Conservation (phyloP, 1,140 invertebrate species). For the Meloidogyne floridensis region DNA sequence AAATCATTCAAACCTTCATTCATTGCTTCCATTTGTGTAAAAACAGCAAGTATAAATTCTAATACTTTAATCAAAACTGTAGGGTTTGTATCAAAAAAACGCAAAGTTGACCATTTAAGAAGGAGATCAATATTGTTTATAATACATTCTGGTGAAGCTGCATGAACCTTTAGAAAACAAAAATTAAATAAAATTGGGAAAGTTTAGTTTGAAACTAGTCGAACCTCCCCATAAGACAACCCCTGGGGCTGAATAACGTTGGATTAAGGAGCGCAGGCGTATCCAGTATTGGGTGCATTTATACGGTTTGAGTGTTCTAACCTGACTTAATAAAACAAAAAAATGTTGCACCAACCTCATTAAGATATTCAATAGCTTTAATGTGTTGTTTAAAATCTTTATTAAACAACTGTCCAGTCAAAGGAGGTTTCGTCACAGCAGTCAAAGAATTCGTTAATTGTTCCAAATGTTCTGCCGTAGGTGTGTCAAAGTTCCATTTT, state of each 20-base stretch:
- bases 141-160: conserved; percentile 77
- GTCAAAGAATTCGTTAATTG: conserved; percentile 87
- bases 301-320: no score
- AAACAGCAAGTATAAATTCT: conserved; percentile 84
- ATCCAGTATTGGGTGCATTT: no score
- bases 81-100: conserved; percentile 97
- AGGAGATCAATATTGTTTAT: conserved; percentile 89
- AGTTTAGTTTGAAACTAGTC: conserved; percentile 8
- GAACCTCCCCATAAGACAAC: no score
- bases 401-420: conserved; percentile 88
- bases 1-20: conserved; percentile 84
- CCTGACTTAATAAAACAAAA: no score
- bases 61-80: conserved; percentile 90
- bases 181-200: conserved; percentile 11
- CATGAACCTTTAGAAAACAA: conserved; percentile 72
- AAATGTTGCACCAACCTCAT: conserved; percentile 70
- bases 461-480: conserved; percentile 88
- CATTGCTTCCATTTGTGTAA: conserved; percentile 77
- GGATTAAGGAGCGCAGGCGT: no score
- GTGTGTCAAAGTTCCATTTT: conserved; percentile 90
- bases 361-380: conserved; percentile 87
- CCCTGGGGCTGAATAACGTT: no score
- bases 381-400: conserved; percentile 92
- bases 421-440: conserved; percentile 71
- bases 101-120: conserved; percentile 89